phyloP scores from a whole-genome alignment of 2,113 vertebrate genomes.

The Pelvicachromis taeniatus region DNA sequence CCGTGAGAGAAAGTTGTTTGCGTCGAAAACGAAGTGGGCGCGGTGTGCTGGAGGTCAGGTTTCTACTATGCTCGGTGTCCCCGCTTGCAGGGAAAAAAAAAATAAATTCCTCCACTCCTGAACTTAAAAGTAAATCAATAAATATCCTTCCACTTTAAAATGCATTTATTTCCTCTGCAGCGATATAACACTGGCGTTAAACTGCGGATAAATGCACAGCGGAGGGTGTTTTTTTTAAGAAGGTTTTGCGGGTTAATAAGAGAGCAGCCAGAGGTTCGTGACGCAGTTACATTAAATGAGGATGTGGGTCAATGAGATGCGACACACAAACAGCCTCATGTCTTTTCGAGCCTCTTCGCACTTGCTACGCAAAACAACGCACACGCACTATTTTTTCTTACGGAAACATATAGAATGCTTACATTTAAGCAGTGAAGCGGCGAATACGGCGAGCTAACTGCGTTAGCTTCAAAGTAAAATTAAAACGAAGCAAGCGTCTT shows the following conservation, averaged over 20 bases:
- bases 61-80: slow-evolving; percentile 11
- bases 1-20: slow-evolving; percentile 57
- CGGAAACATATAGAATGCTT: neutral
- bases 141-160: rapidly evolving
- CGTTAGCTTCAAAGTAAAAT: neutral
- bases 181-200: rapidly evolving
- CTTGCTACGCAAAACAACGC: neutral
- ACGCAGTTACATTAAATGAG: slow-evolving; percentile 27
- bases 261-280: neutral
- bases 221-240: neutral
- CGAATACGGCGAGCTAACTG: neutral
- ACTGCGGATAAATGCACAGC: neutral
- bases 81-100: rapidly evolving
- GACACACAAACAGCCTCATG: slow-evolving; percentile 2
- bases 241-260: neutral
- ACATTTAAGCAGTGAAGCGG: neutral
- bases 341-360: neutral
- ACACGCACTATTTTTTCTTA: neutral
- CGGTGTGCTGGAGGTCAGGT: slow-evolving; percentile 43
- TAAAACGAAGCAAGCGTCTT: neutral
- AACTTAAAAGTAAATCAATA: neutral
- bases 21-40: slow-evolving; percentile 52
- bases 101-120: neutral
- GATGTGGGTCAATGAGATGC: slow-evolving; percentile 62
- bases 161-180: neutral